Conservation (phyloP, 2,797 vertebrate genomes). For the Peromyscus eremicus region DNA sequence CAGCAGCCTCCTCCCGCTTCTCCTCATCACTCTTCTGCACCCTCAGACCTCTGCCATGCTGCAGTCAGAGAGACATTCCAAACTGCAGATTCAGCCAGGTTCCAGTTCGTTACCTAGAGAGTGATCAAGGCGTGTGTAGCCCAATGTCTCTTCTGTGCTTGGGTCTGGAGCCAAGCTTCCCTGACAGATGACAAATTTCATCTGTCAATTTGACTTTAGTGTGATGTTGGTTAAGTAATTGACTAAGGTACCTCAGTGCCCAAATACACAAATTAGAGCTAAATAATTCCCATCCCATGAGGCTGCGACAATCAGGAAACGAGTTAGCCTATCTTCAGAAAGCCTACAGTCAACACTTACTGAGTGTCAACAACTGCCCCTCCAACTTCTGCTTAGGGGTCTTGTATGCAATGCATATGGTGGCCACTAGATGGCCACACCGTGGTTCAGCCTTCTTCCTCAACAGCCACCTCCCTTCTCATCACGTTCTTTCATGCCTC, state of each 20-base stretch:
- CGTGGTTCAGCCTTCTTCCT: background rate
- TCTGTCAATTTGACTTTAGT: background rate
- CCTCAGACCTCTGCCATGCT: background rate
- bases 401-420: background rate
- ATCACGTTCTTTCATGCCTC: background rate
- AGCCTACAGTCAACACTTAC: background rate
- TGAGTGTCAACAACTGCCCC: background rate
- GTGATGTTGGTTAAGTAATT: background rate
- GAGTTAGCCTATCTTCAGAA: background rate
- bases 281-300: background rate
- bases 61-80: background rate
- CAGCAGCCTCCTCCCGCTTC: too few species aligned
- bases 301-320: background rate
- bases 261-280: background rate
- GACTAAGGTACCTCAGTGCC: background rate
- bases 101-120: background rate
- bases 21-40: background rate
- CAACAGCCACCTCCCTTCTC: accelerated
- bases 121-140: background rate
- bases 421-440: conserved; percentile 48
- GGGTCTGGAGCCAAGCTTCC: background rate
- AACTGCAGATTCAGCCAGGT: background rate
- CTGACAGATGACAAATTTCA: background rate
- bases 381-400: background rate
- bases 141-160: background rate